phyloP scores from a whole-genome alignment of 1,140 invertebrate species.

The Leptestheria dahalacensis region DNA sequence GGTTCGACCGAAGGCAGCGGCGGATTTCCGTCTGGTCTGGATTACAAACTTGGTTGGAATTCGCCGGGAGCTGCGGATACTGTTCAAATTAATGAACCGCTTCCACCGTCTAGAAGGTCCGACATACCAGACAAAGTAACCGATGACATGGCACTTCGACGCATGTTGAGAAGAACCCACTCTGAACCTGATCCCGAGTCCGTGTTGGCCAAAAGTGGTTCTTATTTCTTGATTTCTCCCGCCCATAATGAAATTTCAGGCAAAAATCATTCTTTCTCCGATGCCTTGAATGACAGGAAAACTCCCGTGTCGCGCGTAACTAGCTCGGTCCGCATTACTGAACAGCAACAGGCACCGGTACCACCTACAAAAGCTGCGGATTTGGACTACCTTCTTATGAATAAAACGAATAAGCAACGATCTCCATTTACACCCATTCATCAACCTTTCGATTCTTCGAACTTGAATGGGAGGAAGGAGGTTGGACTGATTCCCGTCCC shows the following conservation, averaged over 20 bases:
- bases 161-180: constrained; percentile 33
- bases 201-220: constrained; percentile 42
- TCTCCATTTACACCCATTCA: too few species aligned
- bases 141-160: constrained; percentile 65
- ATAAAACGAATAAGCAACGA: too few species aligned
- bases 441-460: too few species aligned
- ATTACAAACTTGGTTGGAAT: too few species aligned
- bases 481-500: constrained; percentile 27
- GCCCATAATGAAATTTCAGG: constrained; percentile 6
- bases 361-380: too few species aligned
- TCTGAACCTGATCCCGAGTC: constrained; percentile 20
- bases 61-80: constrained; percentile 18
- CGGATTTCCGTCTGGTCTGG: constrained; percentile 46
- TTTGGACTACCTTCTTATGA: too few species aligned
- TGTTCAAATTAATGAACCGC: constrained; percentile 23
- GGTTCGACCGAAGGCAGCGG: not conserved
- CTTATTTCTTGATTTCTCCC: constrained; percentile 56
- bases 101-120: constrained; percentile 26
- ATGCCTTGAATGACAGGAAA: constrained; percentile 67
- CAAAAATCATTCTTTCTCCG: constrained; percentile 53
- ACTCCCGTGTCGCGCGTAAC: constrained; percentile 49
- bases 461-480: constrained; percentile 68
- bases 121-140: constrained; percentile 42
- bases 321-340: constrained; percentile 46
- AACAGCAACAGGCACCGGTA: constrained; percentile 75